A percentile compares a stretch with the other conserved stretches of the same genome.
Conservation (phyloP, 2,113 vertebrate genomes). For the Cyanistes caeruleus region DNA sequence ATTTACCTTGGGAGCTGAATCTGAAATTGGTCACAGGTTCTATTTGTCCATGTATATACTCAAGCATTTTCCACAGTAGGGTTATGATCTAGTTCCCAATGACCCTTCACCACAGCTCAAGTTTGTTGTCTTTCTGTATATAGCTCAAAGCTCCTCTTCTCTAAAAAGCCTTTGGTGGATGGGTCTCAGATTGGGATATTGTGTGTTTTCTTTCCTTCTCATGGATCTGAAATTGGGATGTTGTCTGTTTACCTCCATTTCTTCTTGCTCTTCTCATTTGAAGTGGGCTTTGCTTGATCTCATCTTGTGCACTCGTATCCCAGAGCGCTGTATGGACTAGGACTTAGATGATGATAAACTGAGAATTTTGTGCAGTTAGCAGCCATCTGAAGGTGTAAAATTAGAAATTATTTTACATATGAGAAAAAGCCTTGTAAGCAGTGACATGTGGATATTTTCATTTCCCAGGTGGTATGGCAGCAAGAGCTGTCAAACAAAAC, state of each 20-base stretch:
- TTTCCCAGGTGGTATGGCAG: neutral
- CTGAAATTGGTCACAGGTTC: neutral
- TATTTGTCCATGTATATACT: neutral
- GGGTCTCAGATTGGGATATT: neutral
- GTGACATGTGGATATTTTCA: neutral
- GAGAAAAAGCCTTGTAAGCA: neutral
- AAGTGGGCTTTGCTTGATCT: slow-evolving; percentile 9
- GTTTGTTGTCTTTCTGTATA: slow-evolving; percentile 45
- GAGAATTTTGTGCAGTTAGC: neutral
- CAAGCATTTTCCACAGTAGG: neutral
- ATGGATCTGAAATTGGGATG: neutral
- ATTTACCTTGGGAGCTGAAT: neutral
- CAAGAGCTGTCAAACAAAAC: slow-evolving; percentile 25
- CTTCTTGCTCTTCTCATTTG: neutral
- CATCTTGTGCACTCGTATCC: neutral
- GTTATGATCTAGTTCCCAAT: neutral
- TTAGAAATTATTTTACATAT: neutral
- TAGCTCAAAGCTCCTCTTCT: slow-evolving; percentile 19
- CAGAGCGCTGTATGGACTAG: neutral
- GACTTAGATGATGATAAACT: neutral
- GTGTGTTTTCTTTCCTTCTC: neutral
- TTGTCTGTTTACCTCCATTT: neutral
- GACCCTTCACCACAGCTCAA: slow-evolving; percentile 68
- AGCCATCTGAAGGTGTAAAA: neutral
- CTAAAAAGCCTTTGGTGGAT: slow-evolving; percentile 54